Evolutionary conservation across 2,888 invertebrate genomes (phyloP), one percentile per base, ranked within the genome.

Genomic region (Pimpla rufipes): DNA sequence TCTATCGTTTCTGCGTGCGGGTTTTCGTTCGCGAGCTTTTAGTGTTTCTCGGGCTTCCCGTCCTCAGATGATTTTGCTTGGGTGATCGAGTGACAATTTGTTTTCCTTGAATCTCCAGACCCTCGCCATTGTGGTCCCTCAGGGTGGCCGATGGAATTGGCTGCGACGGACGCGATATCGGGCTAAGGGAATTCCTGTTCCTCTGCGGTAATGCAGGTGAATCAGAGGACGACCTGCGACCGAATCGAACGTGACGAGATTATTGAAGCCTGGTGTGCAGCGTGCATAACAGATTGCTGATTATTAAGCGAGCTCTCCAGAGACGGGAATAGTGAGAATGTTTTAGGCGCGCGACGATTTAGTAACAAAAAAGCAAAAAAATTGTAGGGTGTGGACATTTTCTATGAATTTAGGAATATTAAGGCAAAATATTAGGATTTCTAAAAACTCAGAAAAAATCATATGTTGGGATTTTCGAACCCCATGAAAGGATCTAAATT

Each of bases 31-130:
- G 86, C 7, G 79, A 81, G 16, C 55, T 85, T 35, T 82, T 87
- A 10, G 16, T 66, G 62, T 55, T 84, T 82, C 86, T 86, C n/a
- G 88, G 79, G 85, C 80, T 88, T 10, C 80, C 80, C 18, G 87
- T 79, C 66, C 83, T 86, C 6, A 71, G 68, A 37, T 79, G 40
- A 79, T 75, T 87, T 76, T 85, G 79, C 55, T 85, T 90, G n/a
- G 87, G 50, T n/a, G 87, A 87, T 62, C 87, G 89, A 35, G 85
- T 79, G 13, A 76, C 85, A 40, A 91, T 89, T 16, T 89, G 89
- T 42, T 86, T 92, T n/a, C 91, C 92, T 35, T 89, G 88, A 81
- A 92, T 88, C 84, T 90, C 88, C 42, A 91, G 83, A 59, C 79
- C 77, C 23, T 81, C 81, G 73, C 71, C 73, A 50, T 67, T 81